These are phyloP conservation scores for Proisotoma minuta DNA, from an alignment of 2,888 invertebrate species.

Conservation along the genomic window DNA sequence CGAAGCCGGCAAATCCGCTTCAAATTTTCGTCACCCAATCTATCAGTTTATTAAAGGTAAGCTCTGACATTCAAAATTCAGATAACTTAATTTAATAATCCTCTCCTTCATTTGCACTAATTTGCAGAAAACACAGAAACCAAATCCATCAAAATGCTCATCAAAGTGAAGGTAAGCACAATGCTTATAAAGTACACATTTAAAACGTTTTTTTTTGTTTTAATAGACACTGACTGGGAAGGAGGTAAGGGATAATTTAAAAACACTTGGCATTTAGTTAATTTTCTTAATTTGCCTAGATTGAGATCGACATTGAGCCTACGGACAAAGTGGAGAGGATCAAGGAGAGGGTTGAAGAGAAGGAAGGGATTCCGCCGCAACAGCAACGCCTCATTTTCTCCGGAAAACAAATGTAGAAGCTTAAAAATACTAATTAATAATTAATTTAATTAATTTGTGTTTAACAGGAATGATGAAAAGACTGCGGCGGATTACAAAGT, in stretches of 20 bases:
- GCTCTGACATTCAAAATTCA: no score
- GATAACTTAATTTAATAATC: no score
- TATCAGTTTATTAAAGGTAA: no score
- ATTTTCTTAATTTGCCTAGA: constrained; percentile 54
- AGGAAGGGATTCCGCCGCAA: constrained; percentile 99
- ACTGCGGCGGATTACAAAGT: constrained; percentile 99
- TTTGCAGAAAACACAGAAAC: no score
- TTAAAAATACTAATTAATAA: no score
- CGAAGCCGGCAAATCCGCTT: no score
- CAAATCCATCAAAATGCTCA: constrained; percentile 46
- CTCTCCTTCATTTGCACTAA: no score
- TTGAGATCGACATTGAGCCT: constrained; percentile 99
- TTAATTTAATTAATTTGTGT: no score
- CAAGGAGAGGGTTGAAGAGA: constrained; percentile 98
- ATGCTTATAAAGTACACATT: not conserved
- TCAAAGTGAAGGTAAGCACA: constrained; percentile 49
- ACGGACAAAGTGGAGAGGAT: constrained; percentile 99
- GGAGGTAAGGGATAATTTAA: constrained; percentile 56
- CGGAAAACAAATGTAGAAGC: constrained; percentile 97
- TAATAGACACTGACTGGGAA: constrained; percentile 87
- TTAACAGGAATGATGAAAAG: constrained; percentile 98
- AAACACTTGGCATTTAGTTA: not conserved
- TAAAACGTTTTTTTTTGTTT: constrained; percentile 43
- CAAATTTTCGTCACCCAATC: no score
- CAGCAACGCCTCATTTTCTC: constrained; percentile 98